A percentile compares a stretch with the other conserved stretches of the same genome.
These are phyloP conservation scores for Drosophila seguyi DNA, from an alignment of 1,140 invertebrate species.

Conservation along the genomic window DNA sequence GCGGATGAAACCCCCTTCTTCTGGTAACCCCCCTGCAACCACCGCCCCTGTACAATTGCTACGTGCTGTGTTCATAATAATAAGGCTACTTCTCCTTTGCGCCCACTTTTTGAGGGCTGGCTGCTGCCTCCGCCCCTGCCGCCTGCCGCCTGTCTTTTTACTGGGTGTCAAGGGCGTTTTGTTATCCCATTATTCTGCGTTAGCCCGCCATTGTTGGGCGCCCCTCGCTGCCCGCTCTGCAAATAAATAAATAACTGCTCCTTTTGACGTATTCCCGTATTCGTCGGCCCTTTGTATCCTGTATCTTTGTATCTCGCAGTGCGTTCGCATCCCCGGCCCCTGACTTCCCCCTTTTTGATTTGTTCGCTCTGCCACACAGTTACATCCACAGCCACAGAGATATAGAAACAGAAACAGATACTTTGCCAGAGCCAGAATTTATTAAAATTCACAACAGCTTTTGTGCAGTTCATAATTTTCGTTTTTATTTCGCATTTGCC, in stretches of 20 bases:
- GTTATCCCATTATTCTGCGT: conserved; percentile 85
- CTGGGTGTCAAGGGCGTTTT: conserved; percentile 85
- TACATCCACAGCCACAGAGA: conserved; percentile 22
- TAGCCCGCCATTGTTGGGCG: conserved; percentile 74
- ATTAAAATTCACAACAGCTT: conserved; percentile 85
- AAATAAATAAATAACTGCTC: conserved; percentile 85
- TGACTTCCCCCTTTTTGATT: conserved; percentile 73
- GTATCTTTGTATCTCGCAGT: conserved; percentile 31
- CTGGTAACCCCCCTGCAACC: background rate
- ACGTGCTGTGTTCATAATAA: conserved; percentile 83
- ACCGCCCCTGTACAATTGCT: conserved; percentile 52
- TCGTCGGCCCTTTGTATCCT: conserved; percentile 41
- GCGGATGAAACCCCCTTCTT: conserved; percentile 2
- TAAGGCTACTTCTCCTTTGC: conserved; percentile 73
- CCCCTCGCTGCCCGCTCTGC: conserved; percentile 24
- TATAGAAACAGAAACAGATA: conserved; percentile 13
- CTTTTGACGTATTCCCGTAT: conserved; percentile 74
- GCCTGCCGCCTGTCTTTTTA: conserved; percentile 62
- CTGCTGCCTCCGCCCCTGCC: conserved; percentile 16
- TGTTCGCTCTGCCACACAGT: conserved; percentile 66
- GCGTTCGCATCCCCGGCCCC: conserved; percentile 26
- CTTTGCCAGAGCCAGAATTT: conserved; percentile 55
- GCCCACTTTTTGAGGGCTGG: conserved; percentile 68
- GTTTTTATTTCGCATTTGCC: conserved; percentile 81
- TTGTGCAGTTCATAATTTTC: conserved; percentile 84